Conservation (phyloP, 53 echinoderm and acorn worm genomes). For the Holothuria leucospilota region DNA sequence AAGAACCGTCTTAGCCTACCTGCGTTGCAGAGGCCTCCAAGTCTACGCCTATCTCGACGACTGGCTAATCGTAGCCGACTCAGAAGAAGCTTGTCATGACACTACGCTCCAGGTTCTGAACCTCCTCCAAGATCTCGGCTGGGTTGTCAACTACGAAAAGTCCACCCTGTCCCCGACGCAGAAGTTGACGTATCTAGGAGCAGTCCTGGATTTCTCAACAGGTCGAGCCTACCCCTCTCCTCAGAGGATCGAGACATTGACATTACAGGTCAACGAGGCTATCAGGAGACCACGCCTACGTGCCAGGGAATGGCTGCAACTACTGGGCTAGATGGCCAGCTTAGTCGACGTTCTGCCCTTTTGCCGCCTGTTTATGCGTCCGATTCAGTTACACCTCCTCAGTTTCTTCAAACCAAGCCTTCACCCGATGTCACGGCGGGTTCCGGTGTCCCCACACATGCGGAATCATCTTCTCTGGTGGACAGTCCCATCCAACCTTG, state of each 20-base stretch:
- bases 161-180: constrained; percentile 21
- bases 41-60: constrained; percentile 63
- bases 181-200: constrained; percentile 41
- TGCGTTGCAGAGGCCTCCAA: constrained; percentile 21
- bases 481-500: neutral
- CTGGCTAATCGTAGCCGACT: constrained; percentile 44
- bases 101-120: no score
- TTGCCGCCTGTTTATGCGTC: constrained; percentile 28
- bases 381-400: constrained; percentile 33
- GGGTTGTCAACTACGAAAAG: constrained; percentile 46
- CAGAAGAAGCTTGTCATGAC: neutral
- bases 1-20: constrained; percentile 8
- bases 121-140: neutral
- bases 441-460: neutral
- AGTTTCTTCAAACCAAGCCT: neutral
- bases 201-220: neutral
- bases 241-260: neutral
- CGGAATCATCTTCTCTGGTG: neutral
- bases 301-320: neutral
- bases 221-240: constrained; percentile 6
- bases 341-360: constrained; percentile 12
- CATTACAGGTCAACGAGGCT: no score
- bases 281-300: neutral
- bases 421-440: neutral
- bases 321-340: constrained; percentile 21